phyloP scores from a whole-genome alignment of 2,113 vertebrate species.

The Bufo gargarizans region DNA sequence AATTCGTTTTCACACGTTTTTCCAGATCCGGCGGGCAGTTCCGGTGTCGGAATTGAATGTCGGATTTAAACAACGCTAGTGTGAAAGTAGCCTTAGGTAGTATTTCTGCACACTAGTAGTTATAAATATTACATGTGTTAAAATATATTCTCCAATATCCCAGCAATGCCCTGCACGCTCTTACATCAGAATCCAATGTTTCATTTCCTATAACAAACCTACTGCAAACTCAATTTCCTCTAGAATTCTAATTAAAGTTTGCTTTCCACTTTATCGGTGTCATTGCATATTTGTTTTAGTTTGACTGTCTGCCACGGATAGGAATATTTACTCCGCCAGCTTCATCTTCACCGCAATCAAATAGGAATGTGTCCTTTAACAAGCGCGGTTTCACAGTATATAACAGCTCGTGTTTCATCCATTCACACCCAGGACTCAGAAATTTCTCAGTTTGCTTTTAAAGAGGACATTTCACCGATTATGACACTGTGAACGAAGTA shows the following conservation, averaged over 20 bases:
- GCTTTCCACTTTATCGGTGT: slow-evolving; percentile 12
- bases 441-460: no score
- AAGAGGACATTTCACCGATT: no score
- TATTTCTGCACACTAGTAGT: neutral
- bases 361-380: neutral
- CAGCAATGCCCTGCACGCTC: neutral
- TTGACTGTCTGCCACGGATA: slow-evolving; percentile 26
- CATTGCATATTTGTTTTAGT: slow-evolving; percentile 29
- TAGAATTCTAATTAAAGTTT: slow-evolving; percentile 26
- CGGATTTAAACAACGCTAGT: no score
- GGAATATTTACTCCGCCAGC: slow-evolving; percentile 19
- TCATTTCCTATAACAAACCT: slow-evolving; percentile 34
- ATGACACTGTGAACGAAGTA: no score
- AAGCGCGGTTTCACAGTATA: neutral
- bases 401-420: neutral
- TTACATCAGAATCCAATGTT: slow-evolving; percentile 14
- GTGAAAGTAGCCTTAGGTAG: no score
- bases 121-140: neutral
- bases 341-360: neutral
- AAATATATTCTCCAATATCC: neutral
- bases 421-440: neutral
- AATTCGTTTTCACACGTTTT: no score
- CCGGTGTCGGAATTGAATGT: no score
- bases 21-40: no score
- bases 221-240: slow-evolving; percentile 15